phyloP scores from a whole-genome alignment of 2,888 invertebrate species.

The Isoperla grammatica region DNA sequence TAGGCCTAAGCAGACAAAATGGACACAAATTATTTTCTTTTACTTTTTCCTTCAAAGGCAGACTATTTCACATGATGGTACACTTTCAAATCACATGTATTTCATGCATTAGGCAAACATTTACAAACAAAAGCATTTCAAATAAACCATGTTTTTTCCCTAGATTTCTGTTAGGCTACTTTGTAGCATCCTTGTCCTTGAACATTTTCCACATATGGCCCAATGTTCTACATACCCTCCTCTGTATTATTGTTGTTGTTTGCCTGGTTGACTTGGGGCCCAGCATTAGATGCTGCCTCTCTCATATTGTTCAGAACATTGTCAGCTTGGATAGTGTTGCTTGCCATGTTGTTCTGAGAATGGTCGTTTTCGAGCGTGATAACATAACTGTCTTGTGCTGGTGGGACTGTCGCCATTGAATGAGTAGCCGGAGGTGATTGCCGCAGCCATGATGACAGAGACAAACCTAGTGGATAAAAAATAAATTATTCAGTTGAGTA shows the following conservation, averaged over 20 bases:
- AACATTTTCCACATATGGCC: too few species aligned
- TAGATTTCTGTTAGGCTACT: too few species aligned
- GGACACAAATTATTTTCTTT: too few species aligned
- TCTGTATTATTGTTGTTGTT: conserved; percentile 40
- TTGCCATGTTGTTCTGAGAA: conserved; percentile 26
- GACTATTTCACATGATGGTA: too few species aligned
- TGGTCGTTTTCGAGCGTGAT: conserved; percentile 39
- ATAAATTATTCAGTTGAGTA: too few species aligned
- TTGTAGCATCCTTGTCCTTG: too few species aligned
- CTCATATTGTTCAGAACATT: conserved; percentile 38
- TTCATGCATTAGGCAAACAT: too few species aligned
- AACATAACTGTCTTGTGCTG: conserved; percentile 39
- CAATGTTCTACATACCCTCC: conserved; percentile 29
- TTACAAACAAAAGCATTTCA: too few species aligned
- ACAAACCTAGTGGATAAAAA: conserved; percentile 6
- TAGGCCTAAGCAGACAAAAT: too few species aligned
- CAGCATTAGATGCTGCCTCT: conserved; percentile 35
- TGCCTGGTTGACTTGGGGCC: conserved; percentile 34
- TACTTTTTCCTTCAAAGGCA: too few species aligned
- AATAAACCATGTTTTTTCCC: too few species aligned
- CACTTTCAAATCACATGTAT: too few species aligned
- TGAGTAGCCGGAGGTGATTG: conserved; percentile 43
- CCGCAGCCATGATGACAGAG: conserved; percentile 37
- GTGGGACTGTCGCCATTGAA: conserved; percentile 39
- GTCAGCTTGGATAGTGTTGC: conserved; percentile 36